Base-by-base conservation (phyloP, 1,140 invertebrate species). In the Apocrypta bakeri region DNA sequence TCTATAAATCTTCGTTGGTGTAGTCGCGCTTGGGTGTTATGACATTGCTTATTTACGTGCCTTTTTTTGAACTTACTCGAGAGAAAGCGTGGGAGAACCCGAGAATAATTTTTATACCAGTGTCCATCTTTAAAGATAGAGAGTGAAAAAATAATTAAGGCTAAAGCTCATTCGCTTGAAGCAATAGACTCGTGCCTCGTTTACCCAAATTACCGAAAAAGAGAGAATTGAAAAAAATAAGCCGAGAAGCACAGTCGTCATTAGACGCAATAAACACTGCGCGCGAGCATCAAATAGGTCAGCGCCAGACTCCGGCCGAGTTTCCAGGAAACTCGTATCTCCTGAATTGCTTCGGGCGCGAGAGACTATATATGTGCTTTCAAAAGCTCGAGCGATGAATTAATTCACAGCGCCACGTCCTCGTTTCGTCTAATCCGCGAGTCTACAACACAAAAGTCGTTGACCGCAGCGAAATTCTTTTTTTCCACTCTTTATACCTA, bases 1-100 rank as follows among this genome's bases (percentile, higher is more conserved):
- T 82, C 81, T 82, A 82, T 82, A 82, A 82, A 78, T 82, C 81
- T 82, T 69, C 68, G n/a, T 2, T 14, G 31, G 68, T 64, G 81
- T 78, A 42, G 78, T 68, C 81, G 78, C 75, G 75, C 42, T 82
- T 82, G 25, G 72, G 73, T 82, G 78, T 82, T 82, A 82, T 78
- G 75, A 73, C 68, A 48, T 63, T 71, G 31, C 64, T 29, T 27
- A 68, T 73, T 77, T 27, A 21, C 24, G 64, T 29, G 63, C 25
- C 56, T 68, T 42, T 66, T 25, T 63, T 75, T 12, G 12, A 6
- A 21, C 8, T 21, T 56, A 27, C 73, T 40, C 48, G 73, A 71
- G 69, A 82, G 80, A 69, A 37, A 37, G 33, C n/a, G n/a, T n/a
- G 80, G 48, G 76, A 82, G 37, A 73, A 82, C 72, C 76, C 31